phyloP scores from a whole-genome alignment of 2,888 invertebrate species.

The Leptarthrus brevirostris region DNA sequence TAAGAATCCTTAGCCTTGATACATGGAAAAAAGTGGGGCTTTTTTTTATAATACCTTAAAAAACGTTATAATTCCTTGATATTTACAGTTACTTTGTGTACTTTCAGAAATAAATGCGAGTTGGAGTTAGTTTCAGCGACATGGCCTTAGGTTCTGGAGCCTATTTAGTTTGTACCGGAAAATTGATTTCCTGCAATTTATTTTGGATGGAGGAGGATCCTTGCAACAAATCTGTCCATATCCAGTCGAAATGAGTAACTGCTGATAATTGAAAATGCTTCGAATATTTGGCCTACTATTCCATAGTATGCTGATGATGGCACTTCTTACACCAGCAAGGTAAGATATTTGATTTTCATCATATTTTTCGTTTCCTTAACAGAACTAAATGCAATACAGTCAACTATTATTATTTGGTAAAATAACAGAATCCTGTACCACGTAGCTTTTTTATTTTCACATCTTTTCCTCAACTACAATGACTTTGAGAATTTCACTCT shows the following conservation, averaged over 20 bases:
- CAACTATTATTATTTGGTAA: too few species aligned
- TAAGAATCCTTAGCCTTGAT: too few species aligned
- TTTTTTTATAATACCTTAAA: too few species aligned
- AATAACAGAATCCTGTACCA: too few species aligned
- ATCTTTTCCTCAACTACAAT: too few species aligned
- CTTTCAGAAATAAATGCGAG: slow-evolving; percentile 10
- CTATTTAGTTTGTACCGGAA: neutral
- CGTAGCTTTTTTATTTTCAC: too few species aligned
- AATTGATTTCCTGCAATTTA: neutral
- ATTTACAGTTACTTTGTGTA: neutral
- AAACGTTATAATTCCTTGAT: too few species aligned
- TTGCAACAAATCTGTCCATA: slow-evolving; percentile 16
- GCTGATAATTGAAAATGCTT: slow-evolving; percentile 44
- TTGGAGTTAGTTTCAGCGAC: neutral
- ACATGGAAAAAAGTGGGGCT: too few species aligned
- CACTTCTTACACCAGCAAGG: slow-evolving; percentile 50
- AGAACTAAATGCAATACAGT: too few species aligned
- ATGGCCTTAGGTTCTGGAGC: slow-evolving; percentile 4
- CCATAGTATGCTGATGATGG: slow-evolving; percentile 43
- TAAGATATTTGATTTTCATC: slow-evolving; percentile 39
- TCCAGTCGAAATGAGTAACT: slow-evolving; percentile 21
- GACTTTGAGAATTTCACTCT: too few species aligned
- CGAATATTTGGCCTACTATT: slow-evolving; percentile 48
- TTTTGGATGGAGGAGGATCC: neutral
- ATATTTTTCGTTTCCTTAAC: too few species aligned